phyloP scores from a whole-genome alignment of 2,113 vertebrate species.

The Rhegmatorhina hoffmannsi region DNA sequence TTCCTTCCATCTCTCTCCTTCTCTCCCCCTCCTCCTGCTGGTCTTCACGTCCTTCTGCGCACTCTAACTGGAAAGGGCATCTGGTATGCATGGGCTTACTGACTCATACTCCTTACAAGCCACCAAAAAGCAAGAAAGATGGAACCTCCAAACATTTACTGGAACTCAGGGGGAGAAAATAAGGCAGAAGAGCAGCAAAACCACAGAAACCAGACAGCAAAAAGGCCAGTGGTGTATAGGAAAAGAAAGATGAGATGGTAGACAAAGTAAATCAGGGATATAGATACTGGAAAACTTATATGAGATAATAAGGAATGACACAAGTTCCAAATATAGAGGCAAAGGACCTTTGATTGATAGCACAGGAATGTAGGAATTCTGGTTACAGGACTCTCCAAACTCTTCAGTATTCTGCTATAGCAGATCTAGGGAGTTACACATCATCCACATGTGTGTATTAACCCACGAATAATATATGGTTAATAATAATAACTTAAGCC shows the following conservation, averaged over 20 bases:
- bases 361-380: neutral
- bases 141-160: neutral
- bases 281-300: fast-evolving
- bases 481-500: neutral
- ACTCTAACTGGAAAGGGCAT: neutral
- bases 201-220: neutral
- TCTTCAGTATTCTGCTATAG: neutral
- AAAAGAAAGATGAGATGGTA: neutral
- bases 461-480: neutral
- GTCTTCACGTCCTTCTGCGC: neutral
- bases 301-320: neutral
- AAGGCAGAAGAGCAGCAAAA: neutral
- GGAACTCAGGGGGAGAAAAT: neutral
- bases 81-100: neutral
- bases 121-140: neutral
- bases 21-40: neutral
- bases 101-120: neutral
- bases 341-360: neutral
- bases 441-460: neutral
- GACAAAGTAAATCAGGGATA: neutral
- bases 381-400: neutral
- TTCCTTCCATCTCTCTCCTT: neutral
- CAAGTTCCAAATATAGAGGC: neutral
- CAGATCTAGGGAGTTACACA: neutral
- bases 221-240: neutral